Evolutionary conservation across 2,113 vertebrate species (phyloP).

Genomic region (Marcusenius ussheri): DNA sequence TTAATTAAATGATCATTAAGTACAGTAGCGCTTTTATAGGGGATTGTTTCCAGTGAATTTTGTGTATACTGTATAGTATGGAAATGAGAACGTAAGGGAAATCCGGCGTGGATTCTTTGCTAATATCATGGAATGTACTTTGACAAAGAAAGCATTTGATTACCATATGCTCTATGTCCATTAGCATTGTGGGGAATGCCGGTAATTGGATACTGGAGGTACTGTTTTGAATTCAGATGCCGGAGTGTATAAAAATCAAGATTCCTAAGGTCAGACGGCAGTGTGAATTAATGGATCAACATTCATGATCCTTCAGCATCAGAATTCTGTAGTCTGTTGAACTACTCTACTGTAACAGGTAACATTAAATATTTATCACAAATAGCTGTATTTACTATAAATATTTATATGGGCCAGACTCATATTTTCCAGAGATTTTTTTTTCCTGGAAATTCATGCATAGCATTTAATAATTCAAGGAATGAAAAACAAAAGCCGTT

Average conservation of each 20-base stretch:
- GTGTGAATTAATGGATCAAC: conserved; percentile 24
- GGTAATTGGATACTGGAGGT: background rate
- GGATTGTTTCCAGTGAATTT: background rate
- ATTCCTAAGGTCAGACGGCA: conserved; percentile 9
- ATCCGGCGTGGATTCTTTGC: background rate
- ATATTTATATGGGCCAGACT: conserved; percentile 50
- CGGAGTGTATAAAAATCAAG: conserved; percentile 10
- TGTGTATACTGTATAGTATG: background rate
- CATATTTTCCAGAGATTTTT: conserved; percentile 40
- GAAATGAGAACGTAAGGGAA: background rate
- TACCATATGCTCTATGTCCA: background rate
- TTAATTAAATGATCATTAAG: background rate
- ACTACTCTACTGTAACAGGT: conserved; percentile 40
- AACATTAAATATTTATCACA: conserved; percentile 56
- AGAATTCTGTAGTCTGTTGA: conserved; percentile 23
- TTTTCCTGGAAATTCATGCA: conserved; percentile 32
- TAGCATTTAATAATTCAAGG: conserved; percentile 46
- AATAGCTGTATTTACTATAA: conserved; percentile 54
- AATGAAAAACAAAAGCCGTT: conserved; percentile 18
- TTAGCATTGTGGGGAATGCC: background rate
- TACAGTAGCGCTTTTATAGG: background rate
- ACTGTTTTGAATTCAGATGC: background rate
- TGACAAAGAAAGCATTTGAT: background rate
- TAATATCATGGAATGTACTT: conserved; percentile 7
- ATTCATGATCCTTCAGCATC: conserved; percentile 19